Conservation (phyloP, 2,797 vertebrate genomes). For the Acrossocheilus fasciatus region DNA sequence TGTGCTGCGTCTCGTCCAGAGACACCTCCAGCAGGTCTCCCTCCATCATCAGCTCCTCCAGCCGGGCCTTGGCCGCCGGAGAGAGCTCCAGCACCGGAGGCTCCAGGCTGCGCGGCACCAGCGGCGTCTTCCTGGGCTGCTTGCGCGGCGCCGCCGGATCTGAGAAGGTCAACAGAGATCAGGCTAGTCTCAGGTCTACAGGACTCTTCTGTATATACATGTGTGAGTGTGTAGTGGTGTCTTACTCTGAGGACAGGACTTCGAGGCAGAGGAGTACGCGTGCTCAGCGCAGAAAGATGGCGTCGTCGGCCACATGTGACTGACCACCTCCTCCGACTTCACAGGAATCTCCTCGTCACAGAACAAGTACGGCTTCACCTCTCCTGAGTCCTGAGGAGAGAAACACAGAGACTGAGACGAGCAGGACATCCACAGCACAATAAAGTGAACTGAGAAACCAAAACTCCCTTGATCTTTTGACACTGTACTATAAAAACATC, state of each 20-base stretch:
- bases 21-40: conserved; percentile 97
- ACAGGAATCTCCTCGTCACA: conserved; percentile 99
- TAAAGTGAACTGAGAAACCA: too few species aligned
- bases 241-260: conserved; percentile 95
- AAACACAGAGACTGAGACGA: neutral
- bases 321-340: conserved; percentile 98
- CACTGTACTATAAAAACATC: too few species aligned
- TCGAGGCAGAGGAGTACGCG: conserved; percentile 97
- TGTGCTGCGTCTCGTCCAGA: conserved; percentile 97
- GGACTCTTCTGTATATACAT: neutral
- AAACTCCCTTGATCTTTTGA: too few species aligned
- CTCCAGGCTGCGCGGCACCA: conserved; percentile 95
- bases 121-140: conserved; percentile 94
- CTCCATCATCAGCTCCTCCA: conserved; percentile 98
- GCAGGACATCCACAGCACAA: neutral
- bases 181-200: neutral
- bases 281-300: conserved; percentile 97
- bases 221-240: neutral
- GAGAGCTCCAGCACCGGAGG: conserved; percentile 94
- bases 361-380: conserved; percentile 95
- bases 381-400: conserved; percentile 86
- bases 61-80: conserved; percentile 89
- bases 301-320: conserved; percentile 94
- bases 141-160: conserved; percentile 90
- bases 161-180: conserved; percentile 60